Base-by-base conservation (phyloP, 2,797 vertebrate species). In the Halcyon badia region DNA sequence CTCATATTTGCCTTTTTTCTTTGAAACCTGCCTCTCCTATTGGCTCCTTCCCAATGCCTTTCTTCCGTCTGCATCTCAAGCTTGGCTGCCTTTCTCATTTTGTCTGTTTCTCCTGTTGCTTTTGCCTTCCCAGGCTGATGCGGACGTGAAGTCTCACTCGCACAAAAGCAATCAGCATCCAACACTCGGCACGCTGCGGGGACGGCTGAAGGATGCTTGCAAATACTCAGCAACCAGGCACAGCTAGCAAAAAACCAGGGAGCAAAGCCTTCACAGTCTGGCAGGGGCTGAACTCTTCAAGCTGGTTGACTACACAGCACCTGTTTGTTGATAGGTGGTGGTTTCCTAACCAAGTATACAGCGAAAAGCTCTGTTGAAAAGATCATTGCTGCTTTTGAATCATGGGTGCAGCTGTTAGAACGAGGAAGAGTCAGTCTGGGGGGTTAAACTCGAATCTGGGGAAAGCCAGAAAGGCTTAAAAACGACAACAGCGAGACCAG, bases 1-100 rank as follows among this genome's bases (percentile, higher is more conserved):
- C 92, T 89, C 72, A 2, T 44, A 77, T 89, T 96, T 91, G 94
- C 58, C 76, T 76, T 93, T 87, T 42, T 78, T 25, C 94, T 97
- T 90, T 95, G 92, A 97, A 97, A 96, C 83, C 84, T 73, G 88
- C 82, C 76, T 96, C 94, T 96, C 90, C 72, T 88, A 96, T 87
- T 97, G 95, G 96, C 95, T 95, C 93, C 61, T 84, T 84, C 92
- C 85, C 93, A 96, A 90, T 2, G 82, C 79, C 58, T 93, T 97
- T 97, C 83, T 96, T 92, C 95, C 82, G 62, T 87, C 90, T 97
- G 94, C 87, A 87, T 95, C 96, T 95, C 96, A 95, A 92, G 97
- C 94, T 95, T 81, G 91, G 95, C 95, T 95, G 92, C 94, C 68
- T 96, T 97, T 96, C 90, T 96, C 97, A 94, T 96, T 98, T 97